Conservation (phyloP, 2,797 vertebrate species). For the Okamejei kenojei region DNA sequence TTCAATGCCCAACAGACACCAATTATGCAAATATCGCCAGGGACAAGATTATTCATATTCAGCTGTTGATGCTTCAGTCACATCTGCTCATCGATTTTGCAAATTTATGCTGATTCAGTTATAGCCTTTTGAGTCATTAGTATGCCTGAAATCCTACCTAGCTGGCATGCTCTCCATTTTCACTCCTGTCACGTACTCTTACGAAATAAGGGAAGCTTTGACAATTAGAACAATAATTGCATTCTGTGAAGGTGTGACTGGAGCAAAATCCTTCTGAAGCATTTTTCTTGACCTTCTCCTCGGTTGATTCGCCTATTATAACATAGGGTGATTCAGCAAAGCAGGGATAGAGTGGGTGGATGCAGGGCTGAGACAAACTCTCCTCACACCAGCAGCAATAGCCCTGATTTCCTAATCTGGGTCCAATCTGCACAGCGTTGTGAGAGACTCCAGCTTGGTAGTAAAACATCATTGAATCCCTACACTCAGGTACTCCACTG, state of each 20-base stretch:
- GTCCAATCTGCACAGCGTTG: neutral
- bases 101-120: conserved; percentile 67
- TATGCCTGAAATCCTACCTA: conserved; percentile 46
- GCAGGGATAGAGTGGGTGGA: neutral
- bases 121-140: conserved; percentile 57
- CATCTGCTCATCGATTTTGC: conserved; percentile 61
- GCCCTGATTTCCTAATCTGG: neutral
- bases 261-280: neutral
- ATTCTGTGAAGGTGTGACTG: neutral
- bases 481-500: neutral
- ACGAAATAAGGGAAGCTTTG: neutral
- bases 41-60: conserved; percentile 50
- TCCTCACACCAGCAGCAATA: neutral
- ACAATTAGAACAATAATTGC: neutral
- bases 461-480: neutral
- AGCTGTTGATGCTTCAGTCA: conserved; percentile 51
- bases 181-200: neutral
- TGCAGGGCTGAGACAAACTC: neutral
- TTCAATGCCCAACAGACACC: conserved; percentile 52
- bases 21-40: conserved; percentile 52
- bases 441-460: neutral
- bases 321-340: neutral
- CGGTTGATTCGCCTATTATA: neutral
- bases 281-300: neutral
- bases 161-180: neutral